Percentiles rank a stretch among this genome's conserved stretches.
Conservation (phyloP, 2,797 vertebrate genomes). For the Lycodopsis pacificus region DNA sequence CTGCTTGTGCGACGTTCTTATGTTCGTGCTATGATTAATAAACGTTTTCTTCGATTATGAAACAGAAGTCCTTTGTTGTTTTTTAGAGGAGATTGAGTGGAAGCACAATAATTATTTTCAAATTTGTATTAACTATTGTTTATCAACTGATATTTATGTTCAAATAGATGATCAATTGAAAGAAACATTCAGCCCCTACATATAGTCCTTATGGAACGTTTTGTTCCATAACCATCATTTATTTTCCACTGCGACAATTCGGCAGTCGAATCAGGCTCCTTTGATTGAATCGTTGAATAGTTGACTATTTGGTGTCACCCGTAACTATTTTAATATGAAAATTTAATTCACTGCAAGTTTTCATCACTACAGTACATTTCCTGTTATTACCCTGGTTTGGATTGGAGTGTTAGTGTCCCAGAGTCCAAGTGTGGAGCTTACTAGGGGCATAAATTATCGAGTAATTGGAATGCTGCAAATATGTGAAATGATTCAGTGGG, state of each 20-base stretch:
- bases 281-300: background rate
- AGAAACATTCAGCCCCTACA: background rate
- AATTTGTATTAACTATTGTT: background rate
- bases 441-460: constrained; percentile 54
- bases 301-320: background rate
- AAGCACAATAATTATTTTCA: background rate
- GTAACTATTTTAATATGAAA: constrained; percentile 22
- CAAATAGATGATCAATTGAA: background rate
- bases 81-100: background rate
- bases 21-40: background rate
- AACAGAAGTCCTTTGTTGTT: background rate
- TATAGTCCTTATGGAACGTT: background rate
- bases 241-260: background rate
- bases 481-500: constrained; percentile 61
- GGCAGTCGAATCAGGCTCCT: background rate
- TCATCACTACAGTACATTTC: constrained; percentile 36
- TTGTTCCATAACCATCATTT: background rate
- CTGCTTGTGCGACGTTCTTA: background rate
- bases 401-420: constrained; percentile 29
- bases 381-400: constrained; percentile 47
- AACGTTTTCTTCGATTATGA: background rate
- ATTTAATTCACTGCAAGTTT: constrained; percentile 35
- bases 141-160: background rate
- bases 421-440: constrained; percentile 30
- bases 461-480: constrained; percentile 60